Conservation (phyloP, 2,113 vertebrate genomes). For the Aphyosemion australe region DNA sequence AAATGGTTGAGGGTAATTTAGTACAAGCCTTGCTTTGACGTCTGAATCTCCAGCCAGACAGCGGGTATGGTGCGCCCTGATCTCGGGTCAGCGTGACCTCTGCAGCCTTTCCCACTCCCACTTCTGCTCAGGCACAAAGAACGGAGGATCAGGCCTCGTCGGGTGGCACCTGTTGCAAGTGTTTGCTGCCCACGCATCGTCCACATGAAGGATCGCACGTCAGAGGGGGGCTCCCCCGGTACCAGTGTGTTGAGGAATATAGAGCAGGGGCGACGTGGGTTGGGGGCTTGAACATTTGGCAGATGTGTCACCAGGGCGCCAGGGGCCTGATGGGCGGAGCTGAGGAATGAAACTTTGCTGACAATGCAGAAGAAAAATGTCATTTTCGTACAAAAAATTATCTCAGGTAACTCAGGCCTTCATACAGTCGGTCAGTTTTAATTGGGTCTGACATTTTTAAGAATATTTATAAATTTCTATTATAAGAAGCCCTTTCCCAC, state of each 20-base stretch:
- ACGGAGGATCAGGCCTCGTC: constrained; percentile 54
- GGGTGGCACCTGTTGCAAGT: constrained; percentile 76
- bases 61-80: constrained; percentile 46
- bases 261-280: constrained; percentile 34
- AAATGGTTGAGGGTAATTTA: constrained; percentile 48
- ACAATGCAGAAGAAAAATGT: constrained; percentile 44
- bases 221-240: constrained; percentile 57
- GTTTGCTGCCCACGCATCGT: constrained; percentile 76
- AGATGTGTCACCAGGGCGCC: constrained; percentile 44
- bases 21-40: constrained; percentile 40
- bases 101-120: constrained; percentile 79
- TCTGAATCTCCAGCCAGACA: constrained; percentile 56
- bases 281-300: constrained; percentile 53
- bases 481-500: background rate
- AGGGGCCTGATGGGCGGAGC: constrained; percentile 39
- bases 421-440: background rate
- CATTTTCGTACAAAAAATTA: constrained; percentile 3
- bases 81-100: constrained; percentile 74
- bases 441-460: background rate
- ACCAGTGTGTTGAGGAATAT: constrained; percentile 49
- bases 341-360: constrained; percentile 51
- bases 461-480: background rate
- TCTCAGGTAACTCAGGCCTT: background rate
- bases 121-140: constrained; percentile 75
- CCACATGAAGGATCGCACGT: constrained; percentile 76